Conservation (phyloP, 2,113 vertebrate genomes). For the Ammodramus savannarum region DNA sequence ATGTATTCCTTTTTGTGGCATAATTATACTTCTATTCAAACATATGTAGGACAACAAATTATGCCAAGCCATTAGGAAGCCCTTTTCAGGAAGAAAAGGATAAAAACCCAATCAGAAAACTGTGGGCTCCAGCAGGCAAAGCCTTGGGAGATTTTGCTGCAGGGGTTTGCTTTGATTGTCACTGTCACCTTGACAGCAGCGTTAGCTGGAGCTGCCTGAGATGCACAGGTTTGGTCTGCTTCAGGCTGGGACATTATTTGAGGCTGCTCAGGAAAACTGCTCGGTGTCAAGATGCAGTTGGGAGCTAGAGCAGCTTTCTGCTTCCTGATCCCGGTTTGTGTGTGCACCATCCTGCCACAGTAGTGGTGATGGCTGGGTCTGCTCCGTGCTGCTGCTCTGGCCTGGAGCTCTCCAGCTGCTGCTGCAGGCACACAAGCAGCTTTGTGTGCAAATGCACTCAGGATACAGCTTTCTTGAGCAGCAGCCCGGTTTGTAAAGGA, state of each 20-base stretch:
- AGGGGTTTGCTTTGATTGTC: background rate
- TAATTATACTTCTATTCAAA: background rate
- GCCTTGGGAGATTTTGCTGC: background rate
- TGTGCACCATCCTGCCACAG: fast-evolving
- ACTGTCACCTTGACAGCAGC: background rate
- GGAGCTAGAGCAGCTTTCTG: background rate
- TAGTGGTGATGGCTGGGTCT: fast-evolving
- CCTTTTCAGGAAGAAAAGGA: background rate
- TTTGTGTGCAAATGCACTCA: fast-evolving
- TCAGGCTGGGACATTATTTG: background rate
- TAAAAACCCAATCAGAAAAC: background rate
- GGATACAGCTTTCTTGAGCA: background rate
- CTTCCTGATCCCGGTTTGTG: background rate
- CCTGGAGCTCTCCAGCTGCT: background rate
- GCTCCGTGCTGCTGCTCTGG: background rate
- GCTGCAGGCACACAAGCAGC: background rate
- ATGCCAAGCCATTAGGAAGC: background rate
- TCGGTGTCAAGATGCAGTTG: fast-evolving
- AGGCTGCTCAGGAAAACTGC: background rate
- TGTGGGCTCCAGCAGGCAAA: background rate
- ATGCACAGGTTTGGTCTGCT: background rate
- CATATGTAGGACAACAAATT: background rate
- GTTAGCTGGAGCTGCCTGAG: background rate
- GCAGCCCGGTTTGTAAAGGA: background rate
- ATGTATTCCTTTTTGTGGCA: background rate